These are phyloP conservation scores for Drosophila malerkotliana DNA, from an alignment of 1,140 invertebrate species.

Conservation along the genomic window DNA sequence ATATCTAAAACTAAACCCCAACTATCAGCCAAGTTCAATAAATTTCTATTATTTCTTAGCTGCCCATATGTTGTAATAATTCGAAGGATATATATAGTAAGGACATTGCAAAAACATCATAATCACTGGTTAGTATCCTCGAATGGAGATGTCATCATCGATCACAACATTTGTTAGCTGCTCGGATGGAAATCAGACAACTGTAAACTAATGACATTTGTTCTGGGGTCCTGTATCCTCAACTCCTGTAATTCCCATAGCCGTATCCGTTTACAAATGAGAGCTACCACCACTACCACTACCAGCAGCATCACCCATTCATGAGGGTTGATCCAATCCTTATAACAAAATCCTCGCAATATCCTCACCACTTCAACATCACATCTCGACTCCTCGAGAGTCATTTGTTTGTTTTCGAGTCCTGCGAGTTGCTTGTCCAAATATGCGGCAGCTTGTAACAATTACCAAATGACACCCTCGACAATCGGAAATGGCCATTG, in stretches of 20 bases:
- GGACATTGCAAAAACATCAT: constrained; percentile 24
- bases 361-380: constrained; percentile 2
- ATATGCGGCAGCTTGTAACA: constrained; percentile 81
- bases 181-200: constrained; percentile 73
- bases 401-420: constrained; percentile 77
- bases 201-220: constrained; percentile 73
- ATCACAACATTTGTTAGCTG: constrained; percentile 56
- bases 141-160: constrained; percentile 68
- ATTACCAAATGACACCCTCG: constrained; percentile 83
- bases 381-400: constrained; percentile 14
- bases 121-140: constrained; percentile 21
- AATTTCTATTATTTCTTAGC: not conserved
- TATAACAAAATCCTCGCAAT: constrained; percentile 9
- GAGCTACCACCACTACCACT: constrained; percentile 16
- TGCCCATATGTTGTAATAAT: constrained; percentile 17
- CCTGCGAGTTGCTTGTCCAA: constrained; percentile 61
- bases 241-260: constrained; percentile 11
- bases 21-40: no score
- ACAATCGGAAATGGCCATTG: constrained; percentile 47
- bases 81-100: not conserved
- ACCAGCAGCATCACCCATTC: constrained; percentile 7
- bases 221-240: not conserved
- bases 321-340: constrained; percentile 50
- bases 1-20: no score
- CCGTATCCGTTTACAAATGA: constrained; percentile 61